Evolutionary conservation across 1,140 invertebrate species (phyloP).

Genomic region (Campoletis sonorensis): DNA sequence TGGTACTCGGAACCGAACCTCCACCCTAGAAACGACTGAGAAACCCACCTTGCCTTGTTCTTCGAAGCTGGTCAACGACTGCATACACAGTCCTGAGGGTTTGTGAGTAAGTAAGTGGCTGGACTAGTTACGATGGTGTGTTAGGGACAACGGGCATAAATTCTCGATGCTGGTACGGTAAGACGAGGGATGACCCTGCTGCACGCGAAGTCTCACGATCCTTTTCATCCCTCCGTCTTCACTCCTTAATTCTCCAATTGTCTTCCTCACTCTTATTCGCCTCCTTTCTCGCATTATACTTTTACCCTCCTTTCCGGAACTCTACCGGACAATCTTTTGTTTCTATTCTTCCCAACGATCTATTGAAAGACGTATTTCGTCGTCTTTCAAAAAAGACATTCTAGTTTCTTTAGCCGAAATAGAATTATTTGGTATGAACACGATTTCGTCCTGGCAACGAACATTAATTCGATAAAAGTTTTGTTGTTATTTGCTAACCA

Average conservation of each 20-base stretch:
- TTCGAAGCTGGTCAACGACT: neutral
- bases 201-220: slow-evolving; percentile 70
- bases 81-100: slow-evolving; percentile 48
- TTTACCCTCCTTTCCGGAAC: slow-evolving; percentile 36
- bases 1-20: slow-evolving; percentile 39
- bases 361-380: slow-evolving; percentile 6
- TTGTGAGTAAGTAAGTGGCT: slow-evolving; percentile 73
- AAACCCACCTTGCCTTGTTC: slow-evolving; percentile 35
- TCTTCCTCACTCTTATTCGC: slow-evolving; percentile 41
- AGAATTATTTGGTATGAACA: slow-evolving; percentile 4
- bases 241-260: slow-evolving; percentile 43
- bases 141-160: slow-evolving; percentile 75
- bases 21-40: neutral
- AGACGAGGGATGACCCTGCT: slow-evolving; percentile 73
- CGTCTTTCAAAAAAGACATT: slow-evolving; percentile 5
- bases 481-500: neutral
- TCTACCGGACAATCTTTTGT: slow-evolving; percentile 25
- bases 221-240: slow-evolving; percentile 50
- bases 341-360: slow-evolving; percentile 27
- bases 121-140: slow-evolving; percentile 73
- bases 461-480: neutral
- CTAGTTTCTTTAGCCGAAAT: neutral
- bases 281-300: slow-evolving; percentile 10
- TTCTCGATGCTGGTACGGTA: slow-evolving; percentile 60
- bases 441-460: neutral